Conservation (phyloP, 30 jellyfish, hydroid and myxozoan genomes). For the Aurelia sp. region DNA sequence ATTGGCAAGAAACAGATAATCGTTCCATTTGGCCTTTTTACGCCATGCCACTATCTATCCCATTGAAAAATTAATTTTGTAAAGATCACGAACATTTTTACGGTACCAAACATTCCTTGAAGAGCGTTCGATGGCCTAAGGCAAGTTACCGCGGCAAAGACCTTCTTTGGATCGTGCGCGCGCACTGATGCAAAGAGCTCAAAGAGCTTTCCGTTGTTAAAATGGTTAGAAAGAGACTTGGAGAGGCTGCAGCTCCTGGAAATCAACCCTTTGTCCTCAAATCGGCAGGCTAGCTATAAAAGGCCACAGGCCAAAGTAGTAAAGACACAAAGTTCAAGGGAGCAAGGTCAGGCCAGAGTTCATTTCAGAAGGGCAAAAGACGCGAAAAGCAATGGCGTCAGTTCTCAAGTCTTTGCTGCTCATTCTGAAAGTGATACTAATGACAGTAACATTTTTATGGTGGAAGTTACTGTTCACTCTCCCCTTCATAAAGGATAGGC, state of each 20-base stretch:
- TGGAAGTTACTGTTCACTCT: slow-evolving; percentile 1
- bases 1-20: too few species aligned
- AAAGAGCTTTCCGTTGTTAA: background rate
- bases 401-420: slow-evolving; percentile 6
- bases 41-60: too few species aligned
- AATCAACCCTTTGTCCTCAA: too few species aligned
- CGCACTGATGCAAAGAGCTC: too few species aligned
- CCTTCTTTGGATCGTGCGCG: too few species aligned
- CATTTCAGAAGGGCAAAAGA: background rate
- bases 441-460: slow-evolving; percentile 18
- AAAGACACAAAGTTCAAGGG: background rate
- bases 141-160: too few species aligned
- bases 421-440: background rate
- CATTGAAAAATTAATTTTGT: too few species aligned
- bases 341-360: slow-evolving; percentile 14
- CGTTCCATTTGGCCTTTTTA: too few species aligned
- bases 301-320: slow-evolving; percentile 58
- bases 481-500: background rate
- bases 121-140: too few species aligned
- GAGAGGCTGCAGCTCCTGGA: background rate
- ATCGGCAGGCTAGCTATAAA: slow-evolving; percentile 1
- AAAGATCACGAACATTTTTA: too few species aligned
- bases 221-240: too few species aligned
- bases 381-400: background rate
- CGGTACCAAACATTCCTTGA: too few species aligned